These are phyloP conservation scores for Panagrolaimus sp. DNA, from an alignment of 1,140 invertebrate genomes.

Conservation along the genomic window DNA sequence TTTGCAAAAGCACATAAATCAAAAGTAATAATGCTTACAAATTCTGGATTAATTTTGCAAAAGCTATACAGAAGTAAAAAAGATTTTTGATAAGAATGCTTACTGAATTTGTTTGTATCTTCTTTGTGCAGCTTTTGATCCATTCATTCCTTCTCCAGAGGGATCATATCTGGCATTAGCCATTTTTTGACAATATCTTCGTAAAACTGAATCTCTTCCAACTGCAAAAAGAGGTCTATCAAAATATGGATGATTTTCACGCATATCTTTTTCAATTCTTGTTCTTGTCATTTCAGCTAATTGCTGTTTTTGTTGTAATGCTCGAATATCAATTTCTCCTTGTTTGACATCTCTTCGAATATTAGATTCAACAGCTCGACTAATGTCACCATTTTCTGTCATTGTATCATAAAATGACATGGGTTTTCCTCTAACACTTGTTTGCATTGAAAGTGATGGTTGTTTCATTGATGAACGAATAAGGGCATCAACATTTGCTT, in stretches of 20 bases:
- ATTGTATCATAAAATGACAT: slow-evolving; percentile 19
- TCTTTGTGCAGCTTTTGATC: slow-evolving; percentile 56
- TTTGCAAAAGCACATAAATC: no score
- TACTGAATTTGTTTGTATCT: slow-evolving; percentile 91
- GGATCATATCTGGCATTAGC: slow-evolving; percentile 91
- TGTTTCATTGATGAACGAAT: slow-evolving; percentile 19
- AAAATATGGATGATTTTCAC: slow-evolving; percentile 98
- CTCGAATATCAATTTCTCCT: slow-evolving; percentile 74
- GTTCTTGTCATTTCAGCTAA: slow-evolving; percentile 90
- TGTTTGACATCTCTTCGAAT: slow-evolving; percentile 50
- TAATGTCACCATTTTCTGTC: slow-evolving; percentile 43
- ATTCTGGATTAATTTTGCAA: no score
- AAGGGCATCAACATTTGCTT: slow-evolving; percentile 65
- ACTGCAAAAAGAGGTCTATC: slow-evolving; percentile 94
- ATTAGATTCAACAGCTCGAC: slow-evolving; percentile 13
- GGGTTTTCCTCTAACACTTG: not conserved
- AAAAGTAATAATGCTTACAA: no score
- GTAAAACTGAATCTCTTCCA: slow-evolving; percentile 76
- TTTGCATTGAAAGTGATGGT: slow-evolving; percentile 14
- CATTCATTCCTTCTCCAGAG: slow-evolving; percentile 70
- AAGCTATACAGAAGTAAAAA: no score
- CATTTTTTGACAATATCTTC: slow-evolving; percentile 86
- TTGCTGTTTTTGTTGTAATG: slow-evolving; percentile 92
- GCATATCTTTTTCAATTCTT: slow-evolving; percentile 70
- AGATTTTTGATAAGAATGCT: slow-evolving; percentile 1